phyloP scores from a whole-genome alignment of 2,888 invertebrate species.

The Machimus atricapillus region DNA sequence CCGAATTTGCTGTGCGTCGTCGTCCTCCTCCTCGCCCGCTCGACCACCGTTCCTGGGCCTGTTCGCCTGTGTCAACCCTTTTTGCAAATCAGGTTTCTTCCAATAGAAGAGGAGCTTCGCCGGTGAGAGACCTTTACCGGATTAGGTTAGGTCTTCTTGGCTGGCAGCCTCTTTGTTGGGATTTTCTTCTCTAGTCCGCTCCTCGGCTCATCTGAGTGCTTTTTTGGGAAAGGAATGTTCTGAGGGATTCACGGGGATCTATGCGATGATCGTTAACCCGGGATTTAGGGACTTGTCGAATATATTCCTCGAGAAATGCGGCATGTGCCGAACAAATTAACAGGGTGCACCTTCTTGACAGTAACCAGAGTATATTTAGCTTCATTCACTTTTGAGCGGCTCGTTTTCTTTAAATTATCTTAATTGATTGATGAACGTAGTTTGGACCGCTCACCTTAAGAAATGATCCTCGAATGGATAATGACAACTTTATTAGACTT shows the following conservation, averaged over 20 bases:
- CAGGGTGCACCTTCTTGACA: not conserved
- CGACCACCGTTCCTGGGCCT: not conserved
- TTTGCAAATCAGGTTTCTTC: conserved; percentile 15
- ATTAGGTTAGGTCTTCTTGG: not conserved
- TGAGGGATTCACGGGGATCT: not conserved
- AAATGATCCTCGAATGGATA: too few species aligned
- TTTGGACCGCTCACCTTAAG: too few species aligned
- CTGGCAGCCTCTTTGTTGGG: conserved; percentile 16
- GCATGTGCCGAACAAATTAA: not conserved
- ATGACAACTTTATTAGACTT: too few species aligned
- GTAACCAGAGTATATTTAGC: not conserved
- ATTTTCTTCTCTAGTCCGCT: not conserved
- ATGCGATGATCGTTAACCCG: not conserved
- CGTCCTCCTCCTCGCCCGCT: not conserved
- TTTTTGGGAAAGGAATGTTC: not conserved
- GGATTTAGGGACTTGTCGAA: not conserved
- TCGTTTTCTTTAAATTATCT: too few species aligned
- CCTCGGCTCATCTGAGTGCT: not conserved
- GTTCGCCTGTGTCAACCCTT: not conserved
- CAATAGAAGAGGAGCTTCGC: not conserved
- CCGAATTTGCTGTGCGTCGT: not conserved
- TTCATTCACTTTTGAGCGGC: too few species aligned
- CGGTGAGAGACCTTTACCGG: conserved; percentile 1
- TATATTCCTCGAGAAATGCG: not conserved
- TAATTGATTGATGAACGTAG: too few species aligned